phyloP scores from a whole-genome alignment of 2,888 invertebrate genomes.

The Caenorhabditis sp. region DNA sequence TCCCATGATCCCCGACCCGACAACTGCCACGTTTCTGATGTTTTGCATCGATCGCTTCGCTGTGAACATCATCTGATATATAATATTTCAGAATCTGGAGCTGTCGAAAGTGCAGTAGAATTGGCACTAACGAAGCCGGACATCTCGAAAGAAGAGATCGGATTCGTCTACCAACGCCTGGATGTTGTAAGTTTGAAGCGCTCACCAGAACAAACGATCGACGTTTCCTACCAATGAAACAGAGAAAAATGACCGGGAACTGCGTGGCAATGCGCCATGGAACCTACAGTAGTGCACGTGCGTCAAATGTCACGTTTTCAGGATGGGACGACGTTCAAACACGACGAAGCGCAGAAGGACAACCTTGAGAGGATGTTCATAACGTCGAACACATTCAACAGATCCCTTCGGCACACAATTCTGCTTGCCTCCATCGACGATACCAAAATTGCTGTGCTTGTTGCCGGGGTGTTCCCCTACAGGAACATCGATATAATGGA shows the following conservation, averaged over 20 bases:
- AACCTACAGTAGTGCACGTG: no score
- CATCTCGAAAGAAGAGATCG: conserved; percentile 42
- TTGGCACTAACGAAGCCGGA: conserved; percentile 15
- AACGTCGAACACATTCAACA: conserved; percentile 2
- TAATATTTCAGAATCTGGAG: conserved; percentile 81
- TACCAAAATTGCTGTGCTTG: conserved; percentile 26
- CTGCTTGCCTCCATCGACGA: conserved; percentile 33
- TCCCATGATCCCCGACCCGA: conserved; percentile 92
- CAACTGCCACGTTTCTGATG: conserved; percentile 87
- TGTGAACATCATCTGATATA: conserved; percentile 48
- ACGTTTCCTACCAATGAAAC: not conserved
- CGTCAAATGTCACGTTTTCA: not conserved
- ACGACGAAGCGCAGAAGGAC: conserved; percentile 44
- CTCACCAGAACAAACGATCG: conserved; percentile 12
- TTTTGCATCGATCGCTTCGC: conserved; percentile 27
- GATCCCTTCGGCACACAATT: conserved; percentile 26
- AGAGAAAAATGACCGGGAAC: not conserved
- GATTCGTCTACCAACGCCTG: conserved; percentile 46
- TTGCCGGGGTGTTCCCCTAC: conserved; percentile 45
- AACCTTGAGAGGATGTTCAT: conserved; percentile 34
- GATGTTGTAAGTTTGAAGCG: conserved; percentile 48
- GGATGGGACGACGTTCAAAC: conserved; percentile 40
- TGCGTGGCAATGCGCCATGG: not conserved
- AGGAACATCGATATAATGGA: conserved; percentile 32
- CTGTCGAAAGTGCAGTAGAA: not conserved